Evolutionary conservation across 2,888 invertebrate genomes (phyloP).

Genomic region (Thymelicus lineola): DNA sequence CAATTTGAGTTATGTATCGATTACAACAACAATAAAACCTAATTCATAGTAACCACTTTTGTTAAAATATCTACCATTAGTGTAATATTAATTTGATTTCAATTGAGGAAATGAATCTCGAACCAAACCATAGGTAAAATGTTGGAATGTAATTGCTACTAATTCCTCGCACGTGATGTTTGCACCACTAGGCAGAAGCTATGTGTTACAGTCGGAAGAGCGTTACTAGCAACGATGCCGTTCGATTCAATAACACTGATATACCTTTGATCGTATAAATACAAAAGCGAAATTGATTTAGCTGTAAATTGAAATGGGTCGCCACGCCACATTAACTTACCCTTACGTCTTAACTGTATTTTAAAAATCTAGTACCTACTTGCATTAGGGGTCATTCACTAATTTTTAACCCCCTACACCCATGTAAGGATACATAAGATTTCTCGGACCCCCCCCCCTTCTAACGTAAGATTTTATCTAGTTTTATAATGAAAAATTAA

Average conservation of each 20-base stretch:
- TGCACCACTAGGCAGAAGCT: not conserved
- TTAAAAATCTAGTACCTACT: too few relatives aligned
- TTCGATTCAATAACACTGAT: constrained; percentile 19
- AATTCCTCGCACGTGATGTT: constrained; percentile 9
- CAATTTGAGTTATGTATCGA: too few relatives aligned
- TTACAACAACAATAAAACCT: too few relatives aligned
- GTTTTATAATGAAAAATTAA: too few relatives aligned
- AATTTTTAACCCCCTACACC: too few relatives aligned
- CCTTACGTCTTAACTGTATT: too few relatives aligned
- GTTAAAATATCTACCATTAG: too few relatives aligned
- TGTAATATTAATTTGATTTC: too few relatives aligned
- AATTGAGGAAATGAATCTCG: not conserved
- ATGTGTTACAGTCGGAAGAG: not conserved
- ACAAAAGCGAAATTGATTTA: constrained; percentile 31
- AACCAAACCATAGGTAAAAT: not conserved
- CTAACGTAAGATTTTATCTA: too few relatives aligned
- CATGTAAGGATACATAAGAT: too few relatives aligned
- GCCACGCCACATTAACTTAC: not conserved
- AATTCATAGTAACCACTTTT: not conserved
- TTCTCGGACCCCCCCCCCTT: too few relatives aligned
- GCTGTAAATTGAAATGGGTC: constrained; percentile 14
- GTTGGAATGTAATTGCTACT: constrained; percentile 11
- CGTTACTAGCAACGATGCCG: constrained; percentile 11
- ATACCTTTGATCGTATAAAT: not conserved
- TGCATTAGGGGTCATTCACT: too few relatives aligned